A percentile compares a stretch with the other conserved stretches of the same genome.
These are phyloP conservation scores for Dipodomys stephensi DNA, from an alignment of 2,113 vertebrate species.

Conservation along the genomic window DNA sequence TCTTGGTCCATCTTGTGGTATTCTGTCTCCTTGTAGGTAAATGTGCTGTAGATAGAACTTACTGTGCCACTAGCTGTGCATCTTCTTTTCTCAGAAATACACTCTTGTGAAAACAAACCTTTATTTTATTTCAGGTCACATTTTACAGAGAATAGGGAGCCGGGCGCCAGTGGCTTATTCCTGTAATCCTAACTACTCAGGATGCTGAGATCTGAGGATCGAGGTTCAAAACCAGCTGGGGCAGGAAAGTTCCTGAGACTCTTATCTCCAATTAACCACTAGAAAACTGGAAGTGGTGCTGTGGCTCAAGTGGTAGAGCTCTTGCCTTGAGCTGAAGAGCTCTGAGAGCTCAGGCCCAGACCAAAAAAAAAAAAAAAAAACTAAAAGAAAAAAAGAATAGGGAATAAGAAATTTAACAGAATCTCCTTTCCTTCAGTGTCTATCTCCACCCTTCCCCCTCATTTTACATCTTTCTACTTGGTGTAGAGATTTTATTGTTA, in stretches of 20 bases:
- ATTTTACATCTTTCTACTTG: background rate
- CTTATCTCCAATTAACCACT: no score
- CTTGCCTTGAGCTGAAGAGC: no score
- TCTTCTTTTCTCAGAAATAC: constrained; percentile 23
- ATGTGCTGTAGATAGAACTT: background rate
- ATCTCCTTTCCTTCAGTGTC: background rate
- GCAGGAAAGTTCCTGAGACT: no score
- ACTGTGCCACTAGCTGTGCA: background rate
- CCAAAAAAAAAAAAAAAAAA: no score
- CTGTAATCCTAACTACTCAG: no score
- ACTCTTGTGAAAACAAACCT: background rate
- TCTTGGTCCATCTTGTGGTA: background rate
- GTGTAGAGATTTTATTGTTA: background rate
- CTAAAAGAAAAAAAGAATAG: background rate
- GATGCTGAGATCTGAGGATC: no score
- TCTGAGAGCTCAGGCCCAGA: no score
- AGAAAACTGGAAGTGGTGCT: no score
- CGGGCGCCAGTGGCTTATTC: no score
- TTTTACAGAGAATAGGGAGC: background rate
- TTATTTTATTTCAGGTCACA: background rate
- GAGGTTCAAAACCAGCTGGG: no score
- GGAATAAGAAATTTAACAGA: background rate
- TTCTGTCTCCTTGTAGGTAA: background rate
- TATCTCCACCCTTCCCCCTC: rapidly evolving
- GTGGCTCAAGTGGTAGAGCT: no score